A percentile compares a stretch with the other conserved stretches of the same genome.
Evolutionary conservation across 2,797 vertebrate species (phyloP).

Genomic region (Semotilus atromaculatus): DNA sequence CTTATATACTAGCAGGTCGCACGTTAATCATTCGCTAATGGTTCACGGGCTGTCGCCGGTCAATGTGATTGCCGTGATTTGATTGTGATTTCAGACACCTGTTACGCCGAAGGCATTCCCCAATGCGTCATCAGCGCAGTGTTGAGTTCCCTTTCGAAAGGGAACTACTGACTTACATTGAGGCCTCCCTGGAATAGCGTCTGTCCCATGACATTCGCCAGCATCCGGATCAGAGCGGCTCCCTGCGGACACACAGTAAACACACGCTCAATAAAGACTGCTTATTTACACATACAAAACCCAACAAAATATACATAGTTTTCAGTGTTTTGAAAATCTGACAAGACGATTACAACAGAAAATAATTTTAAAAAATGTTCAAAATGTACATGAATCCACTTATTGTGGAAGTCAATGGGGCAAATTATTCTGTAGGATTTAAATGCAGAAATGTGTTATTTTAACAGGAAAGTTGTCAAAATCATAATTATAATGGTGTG

Average conservation of each 20-base stretch:
- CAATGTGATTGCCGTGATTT: too few species aligned
- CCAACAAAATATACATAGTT: background rate
- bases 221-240: slow-evolving; percentile 96
- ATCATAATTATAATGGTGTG: background rate
- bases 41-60: too few species aligned
- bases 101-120: too few species aligned
- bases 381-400: background rate
- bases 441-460: background rate
- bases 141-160: too few species aligned
- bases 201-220: slow-evolving; percentile 97
- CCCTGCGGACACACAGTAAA: slow-evolving; percentile 78
- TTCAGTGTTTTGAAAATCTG: background rate
- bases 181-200: slow-evolving; percentile 93
- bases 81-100: too few species aligned
- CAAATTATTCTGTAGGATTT: background rate
- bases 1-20: too few species aligned
- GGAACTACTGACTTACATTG: slow-evolving; percentile 86
- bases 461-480: background rate
- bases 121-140: too few species aligned
- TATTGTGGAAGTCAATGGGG: background rate
- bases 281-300: background rate
- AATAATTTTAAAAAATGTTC: too few species aligned
- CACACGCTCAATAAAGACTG: background rate
- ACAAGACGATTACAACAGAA: background rate
- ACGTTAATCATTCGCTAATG: too few species aligned